Conservation (phyloP, 2,113 vertebrate genomes). For the Phrynocephalus versicolor region DNA sequence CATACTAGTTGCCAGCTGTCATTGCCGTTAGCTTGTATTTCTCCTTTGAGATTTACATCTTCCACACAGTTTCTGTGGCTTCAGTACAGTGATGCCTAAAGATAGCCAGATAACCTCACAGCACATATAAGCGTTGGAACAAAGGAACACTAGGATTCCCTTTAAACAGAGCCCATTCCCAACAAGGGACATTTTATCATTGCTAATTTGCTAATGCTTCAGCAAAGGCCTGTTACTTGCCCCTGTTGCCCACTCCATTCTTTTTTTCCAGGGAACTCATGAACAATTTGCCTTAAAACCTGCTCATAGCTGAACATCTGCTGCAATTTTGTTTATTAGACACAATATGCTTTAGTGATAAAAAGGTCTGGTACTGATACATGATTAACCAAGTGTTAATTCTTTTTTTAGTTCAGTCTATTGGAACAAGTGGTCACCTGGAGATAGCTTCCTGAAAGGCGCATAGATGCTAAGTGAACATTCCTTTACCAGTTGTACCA, state of each 20-base stretch:
- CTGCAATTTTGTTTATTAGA: not conserved
- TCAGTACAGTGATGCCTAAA: not conserved
- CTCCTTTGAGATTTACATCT: not conserved
- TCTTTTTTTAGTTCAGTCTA: not conserved
- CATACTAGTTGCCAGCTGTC: not conserved
- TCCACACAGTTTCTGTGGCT: not conserved
- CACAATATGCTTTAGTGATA: not conserved
- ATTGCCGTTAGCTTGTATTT: not conserved
- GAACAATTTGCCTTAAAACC: not conserved
- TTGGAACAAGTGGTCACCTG: not conserved
- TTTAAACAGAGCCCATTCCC: not conserved
- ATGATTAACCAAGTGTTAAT: not conserved
- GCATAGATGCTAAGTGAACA: not conserved
- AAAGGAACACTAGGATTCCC: not conserved
- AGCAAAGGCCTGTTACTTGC: not conserved
- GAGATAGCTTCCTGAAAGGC: not conserved
- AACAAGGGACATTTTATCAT: not conserved
- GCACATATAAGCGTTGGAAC: not conserved
- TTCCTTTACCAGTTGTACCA: not conserved
- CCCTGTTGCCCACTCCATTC: not conserved
- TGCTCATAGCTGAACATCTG: not conserved
- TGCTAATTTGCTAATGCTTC: not conserved
- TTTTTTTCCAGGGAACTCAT: not conserved
- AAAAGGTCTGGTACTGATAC: not conserved
- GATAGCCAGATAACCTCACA: not conserved